Conservation (phyloP, 2,888 invertebrate species). For the Electrophaes corylata region DNA sequence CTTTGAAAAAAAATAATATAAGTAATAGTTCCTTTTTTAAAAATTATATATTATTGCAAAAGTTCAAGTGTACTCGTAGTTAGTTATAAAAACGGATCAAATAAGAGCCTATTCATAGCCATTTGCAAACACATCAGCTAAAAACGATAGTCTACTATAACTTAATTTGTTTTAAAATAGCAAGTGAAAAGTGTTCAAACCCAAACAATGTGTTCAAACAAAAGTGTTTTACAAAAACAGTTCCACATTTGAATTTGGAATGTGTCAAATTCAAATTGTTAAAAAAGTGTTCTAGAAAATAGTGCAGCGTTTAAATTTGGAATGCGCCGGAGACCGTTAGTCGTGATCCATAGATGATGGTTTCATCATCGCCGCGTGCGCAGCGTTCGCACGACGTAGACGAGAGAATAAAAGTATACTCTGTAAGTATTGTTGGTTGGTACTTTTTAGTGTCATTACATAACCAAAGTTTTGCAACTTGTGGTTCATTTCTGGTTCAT, state of each 20-base stretch:
- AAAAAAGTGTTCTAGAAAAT: conserved; percentile 3
- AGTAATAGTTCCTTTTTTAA: too few relatives aligned
- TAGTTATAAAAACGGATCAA: too few relatives aligned
- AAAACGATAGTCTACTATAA: background rate
- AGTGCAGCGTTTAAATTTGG: conserved; percentile 22
- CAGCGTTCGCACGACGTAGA: conserved; percentile 78
- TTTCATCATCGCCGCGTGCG: conserved; percentile 81
- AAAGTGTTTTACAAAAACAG: background rate
- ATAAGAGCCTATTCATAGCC: background rate
- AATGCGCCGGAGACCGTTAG: conserved; percentile 43
- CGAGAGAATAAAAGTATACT: conserved; percentile 79
- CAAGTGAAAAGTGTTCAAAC: conserved; percentile 10
- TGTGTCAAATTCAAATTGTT: background rate
- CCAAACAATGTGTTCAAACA: conserved; percentile 1
- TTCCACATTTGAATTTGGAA: conserved; percentile 7
- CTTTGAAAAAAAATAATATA: too few relatives aligned
- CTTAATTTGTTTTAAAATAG: background rate
- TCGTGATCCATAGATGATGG: conserved; percentile 75
- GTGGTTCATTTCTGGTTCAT: background rate
- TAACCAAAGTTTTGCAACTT: conserved; percentile 11
- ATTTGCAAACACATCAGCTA: conserved; percentile 16
- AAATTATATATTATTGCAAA: too few relatives aligned
- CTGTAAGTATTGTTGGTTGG: conserved; percentile 62
- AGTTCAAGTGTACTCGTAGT: too few relatives aligned
- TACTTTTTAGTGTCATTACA: background rate